phyloP scores from a whole-genome alignment of 2,113 vertebrate genomes.

The Stigmatopora argus region DNA sequence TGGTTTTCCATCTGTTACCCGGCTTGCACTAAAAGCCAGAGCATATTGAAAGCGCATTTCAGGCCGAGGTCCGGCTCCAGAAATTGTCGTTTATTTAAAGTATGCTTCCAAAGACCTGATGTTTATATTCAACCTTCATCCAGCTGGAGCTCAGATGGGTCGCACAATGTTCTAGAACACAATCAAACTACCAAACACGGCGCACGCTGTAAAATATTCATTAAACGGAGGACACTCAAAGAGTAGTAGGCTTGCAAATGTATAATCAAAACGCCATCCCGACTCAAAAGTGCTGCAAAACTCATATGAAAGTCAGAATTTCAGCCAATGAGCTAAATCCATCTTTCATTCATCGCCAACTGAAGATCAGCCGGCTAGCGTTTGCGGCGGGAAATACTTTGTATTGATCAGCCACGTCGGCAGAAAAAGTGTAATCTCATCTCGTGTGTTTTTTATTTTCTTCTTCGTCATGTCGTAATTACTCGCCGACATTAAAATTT shows the following conservation, averaged over 20 bases:
- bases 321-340: conserved; percentile 35
- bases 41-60: conserved; percentile 7
- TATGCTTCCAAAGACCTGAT: conserved; percentile 11
- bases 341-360: conserved; percentile 45
- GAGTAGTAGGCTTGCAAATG: conserved; percentile 3
- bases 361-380: conserved; percentile 47
- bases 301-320: conserved; percentile 29
- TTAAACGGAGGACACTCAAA: conserved; percentile 17
- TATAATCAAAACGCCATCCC: conserved; percentile 21
- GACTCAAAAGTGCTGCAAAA: not conserved
- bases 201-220: conserved; percentile 7
- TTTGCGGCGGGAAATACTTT: conserved; percentile 35
- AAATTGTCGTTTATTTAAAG: conserved; percentile 20
- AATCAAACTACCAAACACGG: not conserved
- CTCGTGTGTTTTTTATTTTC: conserved; percentile 1
- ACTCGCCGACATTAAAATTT: conserved; percentile 51
- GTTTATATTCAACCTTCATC: not conserved
- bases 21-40: not conserved
- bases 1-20: conserved; percentile 16
- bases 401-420: conserved; percentile 52
- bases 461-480: conserved; percentile 38
- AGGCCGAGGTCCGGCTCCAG: conserved; percentile 4
- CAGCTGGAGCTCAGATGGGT: conserved; percentile 1
- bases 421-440: conserved; percentile 46
- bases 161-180: not conserved